phyloP scores from a whole-genome alignment of 2,797 vertebrate species.

The Syncerus caffer region DNA sequence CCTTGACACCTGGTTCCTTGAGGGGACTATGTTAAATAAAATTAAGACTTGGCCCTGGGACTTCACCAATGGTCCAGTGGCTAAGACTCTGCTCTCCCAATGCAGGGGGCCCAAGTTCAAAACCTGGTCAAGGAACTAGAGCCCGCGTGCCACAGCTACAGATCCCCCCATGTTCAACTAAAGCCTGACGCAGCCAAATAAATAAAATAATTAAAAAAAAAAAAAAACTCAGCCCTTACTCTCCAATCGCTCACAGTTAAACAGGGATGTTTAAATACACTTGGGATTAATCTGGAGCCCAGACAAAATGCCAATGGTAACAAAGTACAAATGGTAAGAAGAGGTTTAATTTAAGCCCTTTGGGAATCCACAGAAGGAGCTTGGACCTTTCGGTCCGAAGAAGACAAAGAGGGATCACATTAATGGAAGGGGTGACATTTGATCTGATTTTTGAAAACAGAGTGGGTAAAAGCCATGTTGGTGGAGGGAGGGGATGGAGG shows the following conservation, averaged over 20 bases:
- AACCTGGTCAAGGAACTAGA: neutral
- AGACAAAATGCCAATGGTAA: neutral
- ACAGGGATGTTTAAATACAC: too few species aligned
- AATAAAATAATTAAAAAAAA: neutral
- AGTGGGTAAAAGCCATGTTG: neutral
- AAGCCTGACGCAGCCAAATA: neutral
- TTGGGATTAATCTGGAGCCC: neutral
- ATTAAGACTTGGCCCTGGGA: neutral
- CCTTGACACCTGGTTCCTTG: too few species aligned
- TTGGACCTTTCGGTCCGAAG: neutral
- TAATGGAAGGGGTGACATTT: neutral
- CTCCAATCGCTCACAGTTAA: fast-evolving
- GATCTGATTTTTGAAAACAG: neutral
- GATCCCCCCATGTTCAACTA: neutral
- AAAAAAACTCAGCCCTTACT: neutral
- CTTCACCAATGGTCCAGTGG: fast-evolving
- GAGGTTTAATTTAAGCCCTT: neutral
- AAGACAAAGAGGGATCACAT: neutral
- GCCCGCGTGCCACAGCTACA: neutral
- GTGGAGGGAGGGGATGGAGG: neutral
- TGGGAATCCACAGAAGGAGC: neutral
- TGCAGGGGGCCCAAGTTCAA: neutral
- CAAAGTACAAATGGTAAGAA: neutral
- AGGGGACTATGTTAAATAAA: neutral
- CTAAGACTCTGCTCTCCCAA: neutral